These are phyloP conservation scores for Anabas testudineus DNA, from an alignment of 2,797 vertebrate genomes.

Conservation along the genomic window DNA sequence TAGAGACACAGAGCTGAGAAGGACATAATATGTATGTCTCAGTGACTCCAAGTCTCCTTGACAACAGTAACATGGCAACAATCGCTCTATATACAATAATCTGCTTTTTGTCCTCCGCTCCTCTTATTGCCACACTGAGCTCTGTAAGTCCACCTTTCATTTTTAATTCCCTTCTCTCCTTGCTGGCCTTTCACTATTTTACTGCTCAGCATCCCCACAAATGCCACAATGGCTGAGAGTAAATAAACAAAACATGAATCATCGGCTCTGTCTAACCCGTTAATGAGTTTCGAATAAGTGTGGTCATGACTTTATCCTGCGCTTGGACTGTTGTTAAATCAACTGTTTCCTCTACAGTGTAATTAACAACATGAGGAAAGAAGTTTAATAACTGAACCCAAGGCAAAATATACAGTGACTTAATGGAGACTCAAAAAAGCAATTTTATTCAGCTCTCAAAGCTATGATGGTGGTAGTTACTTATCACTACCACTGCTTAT, in stretches of 20 bases:
- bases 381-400: background rate
- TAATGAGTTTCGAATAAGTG: constrained; percentile 51
- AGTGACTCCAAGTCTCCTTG: constrained; percentile 70
- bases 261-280: constrained; percentile 33
- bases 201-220: constrained; percentile 33
- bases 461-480: constrained; percentile 40
- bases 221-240: constrained; percentile 36
- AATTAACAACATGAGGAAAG: background rate
- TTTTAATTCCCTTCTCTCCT: constrained; percentile 30
- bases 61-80: constrained; percentile 83
- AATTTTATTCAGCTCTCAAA: constrained; percentile 70
- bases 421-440: constrained; percentile 64
- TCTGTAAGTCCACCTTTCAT: constrained; percentile 25
- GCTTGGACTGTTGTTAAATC: constrained; percentile 1
- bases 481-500: constrained; percentile 69
- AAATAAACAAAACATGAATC: constrained; percentile 53
- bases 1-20: constrained; percentile 27
- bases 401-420: constrained; percentile 13
- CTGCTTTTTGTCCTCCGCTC: constrained; percentile 21
- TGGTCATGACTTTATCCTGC: constrained; percentile 30
- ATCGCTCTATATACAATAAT: constrained; percentile 65
- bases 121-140: constrained; percentile 31
- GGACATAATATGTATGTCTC: constrained; percentile 63
- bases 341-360: constrained; percentile 6
- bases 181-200: constrained; percentile 24